These are phyloP conservation scores for Tachycineta bicolor DNA, from an alignment of 2,113 vertebrate genomes.

Conservation along the genomic window DNA sequence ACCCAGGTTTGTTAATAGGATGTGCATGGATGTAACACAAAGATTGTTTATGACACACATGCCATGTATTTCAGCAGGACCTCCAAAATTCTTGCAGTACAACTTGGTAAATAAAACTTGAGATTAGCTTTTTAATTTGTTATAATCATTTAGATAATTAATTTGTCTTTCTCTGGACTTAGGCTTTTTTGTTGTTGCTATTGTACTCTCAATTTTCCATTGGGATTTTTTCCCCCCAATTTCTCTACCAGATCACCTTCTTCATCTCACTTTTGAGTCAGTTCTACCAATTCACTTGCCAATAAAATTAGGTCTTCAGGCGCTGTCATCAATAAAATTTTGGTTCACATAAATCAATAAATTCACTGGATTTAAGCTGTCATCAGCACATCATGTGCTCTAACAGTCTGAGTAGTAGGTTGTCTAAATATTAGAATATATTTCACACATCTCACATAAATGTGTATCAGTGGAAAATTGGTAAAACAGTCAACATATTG, in stretches of 20 bases:
- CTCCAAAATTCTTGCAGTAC: not conserved
- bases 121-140: not conserved
- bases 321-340: not conserved
- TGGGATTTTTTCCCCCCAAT: accelerated
- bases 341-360: not conserved
- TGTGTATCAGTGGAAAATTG: not conserved
- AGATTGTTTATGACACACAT: not conserved
- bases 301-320: not conserved
- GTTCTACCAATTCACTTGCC: not conserved
- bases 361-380: not conserved
- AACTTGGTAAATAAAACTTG: not conserved
- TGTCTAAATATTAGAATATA: not conserved
- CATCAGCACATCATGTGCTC: not conserved
- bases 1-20: not conserved
- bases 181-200: not conserved
- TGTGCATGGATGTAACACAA: not conserved
- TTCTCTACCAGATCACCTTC: not conserved
- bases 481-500: not conserved
- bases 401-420: not conserved
- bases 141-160: not conserved
- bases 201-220: not conserved
- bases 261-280: not conserved
- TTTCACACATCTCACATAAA: not conserved
- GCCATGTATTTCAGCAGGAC: not conserved
- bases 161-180: not conserved